Percentiles rank a stretch among this genome's conserved stretches.
Evolutionary conservation across 2,888 invertebrate genomes (phyloP).

Genomic region (Halocaridina rubra): DNA sequence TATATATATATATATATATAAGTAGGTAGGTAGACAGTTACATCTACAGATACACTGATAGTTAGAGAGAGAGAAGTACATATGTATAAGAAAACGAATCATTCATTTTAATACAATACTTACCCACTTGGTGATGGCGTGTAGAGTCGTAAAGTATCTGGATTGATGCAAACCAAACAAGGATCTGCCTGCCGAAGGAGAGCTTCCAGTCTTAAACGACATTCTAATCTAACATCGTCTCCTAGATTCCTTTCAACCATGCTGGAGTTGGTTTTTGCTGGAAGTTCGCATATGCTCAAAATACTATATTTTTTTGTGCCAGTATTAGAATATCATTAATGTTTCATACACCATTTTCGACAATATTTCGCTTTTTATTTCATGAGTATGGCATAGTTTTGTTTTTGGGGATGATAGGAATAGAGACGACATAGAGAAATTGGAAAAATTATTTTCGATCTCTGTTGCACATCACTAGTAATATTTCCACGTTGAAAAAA

Average conservation of each 20-base stretch:
- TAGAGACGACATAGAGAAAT: too few species aligned
- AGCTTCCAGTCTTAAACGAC: not conserved
- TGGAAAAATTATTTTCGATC: too few species aligned
- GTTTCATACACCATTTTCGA: too few species aligned
- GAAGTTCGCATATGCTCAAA: not conserved
- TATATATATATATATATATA: slow-evolving; percentile 2
- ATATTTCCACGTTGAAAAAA: too few species aligned
- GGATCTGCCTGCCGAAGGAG: not conserved
- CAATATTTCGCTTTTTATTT: too few species aligned
- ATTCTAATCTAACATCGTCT: not conserved
- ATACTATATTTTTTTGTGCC: not conserved
- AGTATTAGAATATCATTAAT: not conserved
- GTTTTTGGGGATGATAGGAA: too few species aligned
- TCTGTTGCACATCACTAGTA: too few species aligned
- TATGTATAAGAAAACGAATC: not conserved
- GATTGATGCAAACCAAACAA: not conserved
- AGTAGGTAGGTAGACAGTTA: not conserved
- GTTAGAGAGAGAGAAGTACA: not conserved
- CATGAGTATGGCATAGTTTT: too few species aligned
- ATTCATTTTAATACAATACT: not conserved
- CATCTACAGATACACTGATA: not conserved
- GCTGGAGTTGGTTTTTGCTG: not conserved
- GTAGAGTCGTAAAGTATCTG: not conserved
- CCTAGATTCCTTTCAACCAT: not conserved
- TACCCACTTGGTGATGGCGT: not conserved